Evolutionary conservation across 2,888 invertebrate species (phyloP), one percentile per base, ranked within the genome.

Genomic region (Epirrita christyi): DNA sequence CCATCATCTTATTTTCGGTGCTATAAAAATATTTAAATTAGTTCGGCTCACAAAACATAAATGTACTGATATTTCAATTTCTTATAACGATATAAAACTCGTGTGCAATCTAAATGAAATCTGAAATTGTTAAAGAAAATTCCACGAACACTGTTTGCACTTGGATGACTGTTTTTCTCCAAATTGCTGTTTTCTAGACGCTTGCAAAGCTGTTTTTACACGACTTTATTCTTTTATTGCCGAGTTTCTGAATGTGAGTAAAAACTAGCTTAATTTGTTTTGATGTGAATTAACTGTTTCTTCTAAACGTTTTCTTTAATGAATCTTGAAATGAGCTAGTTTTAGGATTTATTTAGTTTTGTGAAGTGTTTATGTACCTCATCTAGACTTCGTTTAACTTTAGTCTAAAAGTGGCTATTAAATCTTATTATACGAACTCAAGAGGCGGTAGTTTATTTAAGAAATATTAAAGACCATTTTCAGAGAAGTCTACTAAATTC

Each of bases 131-230:
- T 34, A 7, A 42, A 49, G 55, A 55, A 55, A 49, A 55, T 32
- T 55, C 44, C n/a, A 44, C 55, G 42, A 50, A 44, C 44, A 6
- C 27, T 38, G 43, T 49, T 45, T 45, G 42, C 37, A 38, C 45
- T 55, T 44, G 49, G 21, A 54, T 4, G 46, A 55, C 48, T 43
- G 29, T 48, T 41, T 27, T 28, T 38, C 21, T 50, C 53, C 53
- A 59, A 60, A 61, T 59, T 56, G 58, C 37, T 55, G 61, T 64
- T 61, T 60, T 61, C 51, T 59, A 64, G 59, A 59, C 60, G 58
- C 55, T 55, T 28, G 43, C 48, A 59, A 59, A 64, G 53, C 59
- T 48, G 55, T 59, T 60, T n/a, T 63, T 59, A 54, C 59, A 53
- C 49, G 29, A 53, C 58, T 58, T 57, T 48, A 41, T 59, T 57